Base-by-base conservation (phyloP, 35 echinoderm and acorn worm species). In the Patiria miniata region DNA sequence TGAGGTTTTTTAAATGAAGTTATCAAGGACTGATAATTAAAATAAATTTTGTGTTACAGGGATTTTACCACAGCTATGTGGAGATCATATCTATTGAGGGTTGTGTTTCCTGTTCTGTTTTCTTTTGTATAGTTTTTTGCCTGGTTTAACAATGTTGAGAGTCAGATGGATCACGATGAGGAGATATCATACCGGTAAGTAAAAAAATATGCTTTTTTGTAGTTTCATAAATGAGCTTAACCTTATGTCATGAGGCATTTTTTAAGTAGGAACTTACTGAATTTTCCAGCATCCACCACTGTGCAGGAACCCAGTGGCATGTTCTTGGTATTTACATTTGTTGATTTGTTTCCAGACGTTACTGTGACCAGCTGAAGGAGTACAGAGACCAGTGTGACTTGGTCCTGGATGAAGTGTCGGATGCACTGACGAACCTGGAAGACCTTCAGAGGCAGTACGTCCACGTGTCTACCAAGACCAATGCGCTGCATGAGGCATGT, bases 141-240 rank as follows among this genome's bases (percentile, higher is more conserved):
- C 54, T 98, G 96, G 96, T 92, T 98, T 50, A 94, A 94, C 58
- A 98, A 98, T 89, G 96, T 98, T 15, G 96, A 98, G 81, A 91
- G 81, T 68, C 84, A 94, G 73, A 98, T 98, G 96, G 96, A 98
- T n/a, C 81, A 92, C 44, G 96, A 94, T 76, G 96, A 98, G 76
- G 96, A 98, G 73, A 78, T 94, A 37, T 93, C 92, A 29, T 98
- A 98, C 89, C 91, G 92, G 94, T 97, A 92, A 77, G 83, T 87
- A 47, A 47, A 47, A 47, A 12, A 47, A 47, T 6, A 47, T n/a
- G n/a, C n/a, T n/a, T 6, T 47, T 47, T 4, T 47, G 42, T 47
- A 47, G 12, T 47, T 4, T 47, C 42, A 4, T 47, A 6, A n/a
- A n/a, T n/a, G n/a, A n/a, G n/a, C n/a, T n/a, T n/a, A n/a, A n/a